phyloP scores from a whole-genome alignment of 2,113 vertebrate species.

The Austrofundulus limnaeus region DNA sequence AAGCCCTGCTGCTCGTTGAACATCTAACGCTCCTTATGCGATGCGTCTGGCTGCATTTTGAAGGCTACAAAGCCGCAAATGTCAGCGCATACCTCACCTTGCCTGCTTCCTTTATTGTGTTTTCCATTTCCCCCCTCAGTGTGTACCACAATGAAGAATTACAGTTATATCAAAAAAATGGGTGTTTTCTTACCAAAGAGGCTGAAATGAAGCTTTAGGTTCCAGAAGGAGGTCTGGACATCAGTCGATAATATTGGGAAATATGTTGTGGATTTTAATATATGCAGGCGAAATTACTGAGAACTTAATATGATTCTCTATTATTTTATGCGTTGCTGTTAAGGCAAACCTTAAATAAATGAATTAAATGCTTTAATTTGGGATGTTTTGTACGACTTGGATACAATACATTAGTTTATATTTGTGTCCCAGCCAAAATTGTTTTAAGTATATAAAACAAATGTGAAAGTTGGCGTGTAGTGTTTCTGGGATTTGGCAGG shows the following conservation, averaged over 20 bases:
- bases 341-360: neutral
- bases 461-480: slow-evolving; percentile 32
- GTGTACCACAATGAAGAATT: slow-evolving; percentile 50
- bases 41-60: slow-evolving; percentile 57
- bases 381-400: neutral
- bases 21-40: slow-evolving; percentile 63
- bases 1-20: slow-evolving; percentile 64
- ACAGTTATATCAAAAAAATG: slow-evolving; percentile 41
- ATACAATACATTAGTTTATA: neutral
- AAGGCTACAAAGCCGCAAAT: slow-evolving; percentile 46
- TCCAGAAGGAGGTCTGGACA: neutral
- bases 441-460: slow-evolving; percentile 5
- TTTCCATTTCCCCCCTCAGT: slow-evolving; percentile 61
- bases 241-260: slow-evolving; percentile 2
- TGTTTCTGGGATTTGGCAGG: slow-evolving; percentile 22
- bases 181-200: slow-evolving; percentile 24
- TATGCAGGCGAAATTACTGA: neutral
- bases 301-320: neutral
- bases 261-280: slow-evolving; percentile 9
- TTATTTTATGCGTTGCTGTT: neutral
- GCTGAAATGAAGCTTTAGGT: slow-evolving; percentile 16
- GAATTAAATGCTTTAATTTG: neutral
- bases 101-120: slow-evolving; percentile 71
- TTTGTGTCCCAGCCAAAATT: neutral
- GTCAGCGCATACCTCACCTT: slow-evolving; percentile 69